These are phyloP conservation scores for Nomada fabriciana DNA, from an alignment of 2,888 invertebrate species.

Conservation along the genomic window DNA sequence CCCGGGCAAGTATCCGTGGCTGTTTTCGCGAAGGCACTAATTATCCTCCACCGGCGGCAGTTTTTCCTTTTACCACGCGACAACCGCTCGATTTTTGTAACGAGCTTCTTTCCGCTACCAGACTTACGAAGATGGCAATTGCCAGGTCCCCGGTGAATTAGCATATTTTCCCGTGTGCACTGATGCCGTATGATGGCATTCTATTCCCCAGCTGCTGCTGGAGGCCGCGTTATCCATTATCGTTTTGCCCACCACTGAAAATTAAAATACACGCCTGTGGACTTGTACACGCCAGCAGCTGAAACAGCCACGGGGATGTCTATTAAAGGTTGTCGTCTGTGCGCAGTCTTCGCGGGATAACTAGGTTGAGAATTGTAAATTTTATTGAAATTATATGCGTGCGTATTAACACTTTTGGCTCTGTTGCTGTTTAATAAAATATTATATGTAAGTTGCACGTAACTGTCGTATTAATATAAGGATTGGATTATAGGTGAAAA, in stretches of 20 bases:
- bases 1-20: slow-evolving; percentile 59
- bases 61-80: slow-evolving; percentile 51
- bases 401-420: neutral
- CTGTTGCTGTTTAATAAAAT: neutral
- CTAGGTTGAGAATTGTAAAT: neutral
- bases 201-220: neutral
- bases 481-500: neutral
- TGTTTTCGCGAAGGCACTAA: slow-evolving; percentile 73
- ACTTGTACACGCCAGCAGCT: neutral
- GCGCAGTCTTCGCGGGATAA: slow-evolving; percentile 5
- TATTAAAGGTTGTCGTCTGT: neutral
- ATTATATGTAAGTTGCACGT: neutral
- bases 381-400: neutral
- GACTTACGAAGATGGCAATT: slow-evolving; percentile 36
- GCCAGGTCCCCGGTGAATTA: slow-evolving; percentile 31
- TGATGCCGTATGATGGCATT: slow-evolving; percentile 3
- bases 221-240: slow-evolving; percentile 43
- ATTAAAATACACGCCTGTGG: slow-evolving; percentile 43
- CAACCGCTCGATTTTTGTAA: slow-evolving; percentile 59
- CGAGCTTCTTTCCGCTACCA: slow-evolving; percentile 31
- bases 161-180: slow-evolving; percentile 30
- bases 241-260: slow-evolving; percentile 23
- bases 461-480: neutral
- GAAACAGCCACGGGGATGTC: neutral
- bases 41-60: slow-evolving; percentile 55